Percentiles rank a stretch among this genome's conserved stretches.
Conservation (phyloP, 2,797 vertebrate species). For the Loris lydekkerianus region DNA sequence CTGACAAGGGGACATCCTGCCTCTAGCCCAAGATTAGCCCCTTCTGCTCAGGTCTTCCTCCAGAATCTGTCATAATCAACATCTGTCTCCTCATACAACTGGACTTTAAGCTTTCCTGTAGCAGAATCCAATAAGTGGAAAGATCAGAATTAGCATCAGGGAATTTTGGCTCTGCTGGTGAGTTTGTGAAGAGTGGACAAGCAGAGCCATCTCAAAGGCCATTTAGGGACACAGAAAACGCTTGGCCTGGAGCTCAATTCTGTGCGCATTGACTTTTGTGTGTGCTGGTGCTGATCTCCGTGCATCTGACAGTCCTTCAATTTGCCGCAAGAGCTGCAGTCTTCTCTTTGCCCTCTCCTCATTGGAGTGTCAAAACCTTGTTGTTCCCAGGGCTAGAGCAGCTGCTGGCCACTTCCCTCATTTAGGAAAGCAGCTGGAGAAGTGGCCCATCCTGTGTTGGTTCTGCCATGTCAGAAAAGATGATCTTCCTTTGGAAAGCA, state of each 20-base stretch:
- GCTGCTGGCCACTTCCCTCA: constrained; percentile 81
- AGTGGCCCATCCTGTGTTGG: constrained; percentile 35
- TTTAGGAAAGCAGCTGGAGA: constrained; percentile 82
- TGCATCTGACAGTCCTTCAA: not conserved
- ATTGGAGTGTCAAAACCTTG: constrained; percentile 63
- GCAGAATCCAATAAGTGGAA: not conserved
- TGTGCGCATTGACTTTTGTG: fast-evolving
- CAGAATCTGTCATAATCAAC: not conserved
- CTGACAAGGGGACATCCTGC: not conserved
- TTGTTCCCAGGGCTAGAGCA: constrained; percentile 74
- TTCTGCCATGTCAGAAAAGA: not conserved
- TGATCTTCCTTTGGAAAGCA: not conserved
- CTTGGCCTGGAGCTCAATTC: not conserved
- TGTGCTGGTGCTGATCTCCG: not conserved
- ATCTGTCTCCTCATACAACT: not conserved
- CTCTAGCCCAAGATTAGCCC: not conserved
- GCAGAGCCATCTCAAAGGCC: not conserved
- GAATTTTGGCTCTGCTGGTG: not conserved
- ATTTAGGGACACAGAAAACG: fast-evolving
- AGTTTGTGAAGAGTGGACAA: not conserved
- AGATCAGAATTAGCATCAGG: not conserved
- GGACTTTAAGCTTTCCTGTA: not conserved
- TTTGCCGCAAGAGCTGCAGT: fast-evolving
- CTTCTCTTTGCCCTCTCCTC: not conserved
- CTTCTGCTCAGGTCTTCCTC: not conserved